phyloP scores from a whole-genome alignment of 92 coral and sea anemone genomes.

The Metridium senile region DNA sequence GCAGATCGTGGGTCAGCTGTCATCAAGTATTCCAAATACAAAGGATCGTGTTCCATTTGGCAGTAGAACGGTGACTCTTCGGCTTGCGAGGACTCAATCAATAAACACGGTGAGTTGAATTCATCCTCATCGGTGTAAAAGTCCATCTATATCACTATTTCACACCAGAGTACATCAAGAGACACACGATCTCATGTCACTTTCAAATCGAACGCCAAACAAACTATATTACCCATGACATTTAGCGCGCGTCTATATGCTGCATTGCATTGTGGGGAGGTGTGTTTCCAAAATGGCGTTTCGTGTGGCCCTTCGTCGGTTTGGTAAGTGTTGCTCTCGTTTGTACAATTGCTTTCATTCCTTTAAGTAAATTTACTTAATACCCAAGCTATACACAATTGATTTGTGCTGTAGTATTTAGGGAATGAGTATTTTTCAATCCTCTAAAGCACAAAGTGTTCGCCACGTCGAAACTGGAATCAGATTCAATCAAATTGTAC shows the following conservation, averaged over 20 bases:
- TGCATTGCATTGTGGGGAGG: constrained; percentile 44
- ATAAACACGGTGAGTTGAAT: constrained; percentile 76
- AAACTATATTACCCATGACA: constrained; percentile 35
- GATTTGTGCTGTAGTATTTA: background rate
- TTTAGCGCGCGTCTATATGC: constrained; percentile 21
- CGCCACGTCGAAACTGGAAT: too few species aligned
- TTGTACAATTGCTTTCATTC: background rate
- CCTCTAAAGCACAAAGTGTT: background rate
- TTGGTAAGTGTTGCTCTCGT: constrained; percentile 64
- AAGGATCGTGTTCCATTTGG: constrained; percentile 19
- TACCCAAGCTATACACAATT: background rate
- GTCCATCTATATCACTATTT: constrained; percentile 53
- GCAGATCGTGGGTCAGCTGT: background rate
- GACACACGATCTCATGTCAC: background rate
- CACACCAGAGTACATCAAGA: background rate
- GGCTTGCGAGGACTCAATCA: constrained; percentile 76
- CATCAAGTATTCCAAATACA: background rate
- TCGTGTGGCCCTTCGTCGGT: constrained; percentile 89
- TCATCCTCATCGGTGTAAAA: constrained; percentile 64
- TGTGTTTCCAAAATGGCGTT: constrained; percentile 96
- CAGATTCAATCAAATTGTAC: constrained; percentile 4
- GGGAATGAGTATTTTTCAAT: background rate
- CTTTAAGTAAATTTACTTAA: background rate
- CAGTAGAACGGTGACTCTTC: constrained; percentile 34
- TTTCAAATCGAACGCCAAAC: constrained; percentile 44